Base-by-base conservation (phyloP, 2,888 invertebrate species). In the Orthonevra nobilis region DNA sequence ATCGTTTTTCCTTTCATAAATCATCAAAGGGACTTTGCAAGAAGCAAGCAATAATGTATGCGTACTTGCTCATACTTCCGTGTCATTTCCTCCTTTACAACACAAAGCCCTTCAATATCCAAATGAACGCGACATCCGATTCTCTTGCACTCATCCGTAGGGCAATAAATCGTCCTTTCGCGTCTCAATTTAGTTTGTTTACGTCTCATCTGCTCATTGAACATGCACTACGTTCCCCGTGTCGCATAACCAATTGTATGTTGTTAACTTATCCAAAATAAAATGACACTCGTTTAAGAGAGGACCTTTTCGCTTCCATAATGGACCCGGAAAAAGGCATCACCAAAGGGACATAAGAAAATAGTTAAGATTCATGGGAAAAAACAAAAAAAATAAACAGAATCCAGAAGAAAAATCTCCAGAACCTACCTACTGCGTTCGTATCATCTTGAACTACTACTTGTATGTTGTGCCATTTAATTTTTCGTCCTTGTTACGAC, bases 401-500 rank as follows among this genome's bases (percentile, higher is more conserved):
- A n/a, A n/a, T n/a, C n/a, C n/a, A n/a, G n/a, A n/a, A n/a, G n/a
- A n/a, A n/a, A n/a, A n/a, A n/a, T n/a, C n/a, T n/a, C n/a, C n/a
- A n/a, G n/a, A n/a, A 32, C 20, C 30, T 7, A 20, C 3, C 17
- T 19, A 30, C 19, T 20, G n/a, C 15, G 15, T 32, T 9, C 7
- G 12, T 34, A 48, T 42, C 54, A 58, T 44, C 23, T 38, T 48
- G 40, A 60, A 74, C 69, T n/a, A n/a, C n/a, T n/a, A n/a, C n/a
- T n/a, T n/a, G n/a, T n/a, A n/a, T n/a, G n/a, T n/a, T 70, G 52
- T 64, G 32, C 52, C 46, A 34, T 60, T 66, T 64, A 52, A 46
- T 77, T 54, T 66, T 66, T 52, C 60, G 77, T 77, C 64, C 77
- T 79, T 79, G 72, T 79, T 79, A 66, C 46, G 66, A 73, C 56